These are phyloP conservation scores for Camelus bactrianus DNA, from an alignment of 2,113 vertebrate species.

Conservation along the genomic window DNA sequence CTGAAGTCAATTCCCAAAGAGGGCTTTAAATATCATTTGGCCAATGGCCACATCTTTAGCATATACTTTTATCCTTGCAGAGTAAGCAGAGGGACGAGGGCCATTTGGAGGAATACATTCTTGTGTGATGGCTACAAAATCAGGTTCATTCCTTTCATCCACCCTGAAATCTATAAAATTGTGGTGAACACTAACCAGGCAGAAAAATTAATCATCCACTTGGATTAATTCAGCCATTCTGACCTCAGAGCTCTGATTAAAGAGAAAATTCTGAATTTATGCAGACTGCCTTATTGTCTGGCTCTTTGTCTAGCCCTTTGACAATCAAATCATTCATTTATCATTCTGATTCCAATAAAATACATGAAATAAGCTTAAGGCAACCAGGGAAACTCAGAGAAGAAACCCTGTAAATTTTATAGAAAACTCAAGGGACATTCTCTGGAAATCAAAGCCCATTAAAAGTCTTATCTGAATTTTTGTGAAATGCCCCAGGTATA, in stretches of 20 bases:
- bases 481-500: slow-evolving; percentile 2
- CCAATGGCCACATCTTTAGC: neutral
- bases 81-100: neutral
- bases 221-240: slow-evolving; percentile 25
- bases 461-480: slow-evolving; percentile 51
- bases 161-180: slow-evolving; percentile 26
- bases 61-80: neutral
- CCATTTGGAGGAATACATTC: neutral
- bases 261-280: slow-evolving; percentile 33
- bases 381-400: slow-evolving; percentile 61
- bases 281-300: slow-evolving; percentile 34
- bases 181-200: neutral
- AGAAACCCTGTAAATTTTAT: slow-evolving; percentile 62
- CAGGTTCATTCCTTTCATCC: neutral
- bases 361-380: slow-evolving; percentile 6
- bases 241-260: slow-evolving; percentile 37
- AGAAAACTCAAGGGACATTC: slow-evolving; percentile 31
- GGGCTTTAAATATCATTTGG: slow-evolving; percentile 3
- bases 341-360: slow-evolving; percentile 53
- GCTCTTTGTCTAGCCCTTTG: slow-evolving; percentile 41
- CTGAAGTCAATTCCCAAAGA: slow-evolving; percentile 39
- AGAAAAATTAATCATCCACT: neutral
- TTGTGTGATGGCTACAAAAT: slow-evolving; percentile 1
- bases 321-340: slow-evolving; percentile 32
- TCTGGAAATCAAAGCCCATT: slow-evolving; percentile 57